Percentiles rank a stretch among this genome's conserved stretches.
Conservation (phyloP, 1,140 invertebrate species). For the Cherax quadricarinatus region DNA sequence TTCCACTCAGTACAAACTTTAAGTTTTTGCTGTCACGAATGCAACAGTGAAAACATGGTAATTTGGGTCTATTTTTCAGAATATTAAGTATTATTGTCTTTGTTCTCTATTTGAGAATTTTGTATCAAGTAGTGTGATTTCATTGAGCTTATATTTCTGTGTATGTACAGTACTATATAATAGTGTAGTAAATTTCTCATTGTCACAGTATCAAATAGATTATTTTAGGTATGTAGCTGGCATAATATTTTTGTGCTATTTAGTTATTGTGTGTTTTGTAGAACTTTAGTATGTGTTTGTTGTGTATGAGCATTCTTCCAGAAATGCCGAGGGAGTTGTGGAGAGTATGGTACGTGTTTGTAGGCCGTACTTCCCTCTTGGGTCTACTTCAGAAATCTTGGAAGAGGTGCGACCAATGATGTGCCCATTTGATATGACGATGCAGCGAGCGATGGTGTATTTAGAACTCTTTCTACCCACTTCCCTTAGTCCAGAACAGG, state of each 20-base stretch:
- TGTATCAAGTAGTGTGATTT: too few relatives aligned
- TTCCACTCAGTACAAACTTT: too few relatives aligned
- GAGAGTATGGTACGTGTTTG: constrained; percentile 60
- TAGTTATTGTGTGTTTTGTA: background rate
- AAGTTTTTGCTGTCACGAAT: too few relatives aligned
- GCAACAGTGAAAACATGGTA: too few relatives aligned
- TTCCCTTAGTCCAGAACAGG: constrained; percentile 34
- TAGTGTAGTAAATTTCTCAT: too few relatives aligned
- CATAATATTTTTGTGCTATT: background rate
- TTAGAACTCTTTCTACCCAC: constrained; percentile 89
- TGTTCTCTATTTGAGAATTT: too few relatives aligned
- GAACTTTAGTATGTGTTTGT: background rate
- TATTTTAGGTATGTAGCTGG: too few relatives aligned
- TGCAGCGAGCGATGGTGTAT: constrained; percentile 81
- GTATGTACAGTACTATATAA: too few relatives aligned
- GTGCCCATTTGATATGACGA: constrained; percentile 83
- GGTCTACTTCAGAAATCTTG: constrained; percentile 91
- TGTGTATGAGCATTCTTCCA: constrained; percentile 10
- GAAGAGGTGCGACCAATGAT: constrained; percentile 88
- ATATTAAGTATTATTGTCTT: too few relatives aligned
- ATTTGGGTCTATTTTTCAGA: too few relatives aligned
- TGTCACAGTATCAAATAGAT: too few relatives aligned
- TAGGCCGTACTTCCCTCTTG: constrained; percentile 80
- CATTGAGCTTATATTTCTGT: too few relatives aligned
- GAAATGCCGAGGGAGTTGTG: constrained; percentile 56